These are phyloP conservation scores for Apodemia arnacis DNA, from an alignment of 2,888 invertebrate genomes.

Conservation along the genomic window DNA sequence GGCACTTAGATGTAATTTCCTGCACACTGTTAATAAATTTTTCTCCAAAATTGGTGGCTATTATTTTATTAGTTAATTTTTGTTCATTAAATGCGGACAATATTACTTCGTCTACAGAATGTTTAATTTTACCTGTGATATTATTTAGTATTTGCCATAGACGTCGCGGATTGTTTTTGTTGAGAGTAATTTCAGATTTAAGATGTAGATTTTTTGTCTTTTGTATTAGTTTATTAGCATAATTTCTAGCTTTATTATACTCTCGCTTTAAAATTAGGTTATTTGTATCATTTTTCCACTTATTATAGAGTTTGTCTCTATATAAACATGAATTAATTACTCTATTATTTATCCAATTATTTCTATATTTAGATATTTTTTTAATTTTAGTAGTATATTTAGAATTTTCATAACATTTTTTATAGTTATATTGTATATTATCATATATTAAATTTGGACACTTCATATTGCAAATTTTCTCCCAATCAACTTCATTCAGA, in stretches of 20 bases:
- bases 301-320: slow-evolving; percentile 56
- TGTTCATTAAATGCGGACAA: slow-evolving; percentile 28
- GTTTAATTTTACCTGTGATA: slow-evolving; percentile 43
- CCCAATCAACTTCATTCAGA: neutral
- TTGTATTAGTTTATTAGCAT: slow-evolving; percentile 36
- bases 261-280: slow-evolving; percentile 49
- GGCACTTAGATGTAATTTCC: neutral
- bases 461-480: neutral
- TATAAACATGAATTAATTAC: slow-evolving; percentile 54
- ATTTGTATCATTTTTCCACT: slow-evolving; percentile 58
- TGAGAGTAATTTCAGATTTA: slow-evolving; percentile 23
- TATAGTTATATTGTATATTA: slow-evolving; percentile 19
- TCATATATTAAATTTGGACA: slow-evolving; percentile 34
- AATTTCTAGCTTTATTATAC: slow-evolving; percentile 52
- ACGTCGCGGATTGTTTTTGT: slow-evolving; percentile 31
- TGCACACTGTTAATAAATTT: neutral
- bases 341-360: slow-evolving; percentile 57
- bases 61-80: neutral
- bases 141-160: slow-evolving; percentile 50
- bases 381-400: slow-evolving; percentile 27
- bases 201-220: slow-evolving; percentile 28
- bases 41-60: slow-evolving; percentile 38
- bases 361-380: neutral
- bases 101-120: slow-evolving; percentile 39
- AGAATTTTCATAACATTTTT: slow-evolving; percentile 41